Base-by-base conservation (phyloP, 1,140 invertebrate species). In the Drosophila oshimai region DNA sequence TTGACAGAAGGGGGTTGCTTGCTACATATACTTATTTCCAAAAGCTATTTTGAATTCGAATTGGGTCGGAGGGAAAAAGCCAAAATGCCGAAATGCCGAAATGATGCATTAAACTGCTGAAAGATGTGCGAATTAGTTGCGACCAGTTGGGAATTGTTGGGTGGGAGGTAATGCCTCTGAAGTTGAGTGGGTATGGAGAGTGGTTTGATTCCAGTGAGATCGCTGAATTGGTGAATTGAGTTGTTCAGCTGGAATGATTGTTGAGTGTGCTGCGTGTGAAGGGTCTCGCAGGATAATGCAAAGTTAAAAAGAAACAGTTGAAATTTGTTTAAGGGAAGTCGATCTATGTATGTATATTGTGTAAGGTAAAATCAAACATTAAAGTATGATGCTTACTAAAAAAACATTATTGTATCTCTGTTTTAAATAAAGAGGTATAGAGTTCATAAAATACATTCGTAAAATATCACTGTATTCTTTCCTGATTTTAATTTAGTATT, bases 61-160 rank as follows among this genome's bases (percentile, higher is more conserved):
- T 20, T 45, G 17, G 18, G 4, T 20, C 33, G 39, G 28, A 9
- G 39, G 28, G n/a, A 6, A 24, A 65, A 60, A 28, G 31, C 24
- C 44, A 26, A 49, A 42, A 44, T 31, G 26, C 41, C 26, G 12
- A 49, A 42, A 44, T 31, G 26, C 41, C 26, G 12, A 61, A 65
- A 67, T 67, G 44, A 67, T 67, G 62, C 60, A 67, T 50, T 65
- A 67, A 67, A 67, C 58, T 65, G 62, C 24, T n/a, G 60, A 67
- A 67, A 65, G 62, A 67, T 67, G 58, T 67, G 62, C 62, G 34
- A 67, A 67, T 67, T 67, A 67, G 60, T 65, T 37, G 58, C 13
- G 33, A 65, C 58, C 61, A 41, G 33, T 15, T 36, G 37, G 17
- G 1, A 34, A n/a, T 44, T 17, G 7, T 62, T 2, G 53, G 20